Evolutionary conservation across 2,888 invertebrate species (phyloP).

Genomic region (Thysanoteuthis rhombus): DNA sequence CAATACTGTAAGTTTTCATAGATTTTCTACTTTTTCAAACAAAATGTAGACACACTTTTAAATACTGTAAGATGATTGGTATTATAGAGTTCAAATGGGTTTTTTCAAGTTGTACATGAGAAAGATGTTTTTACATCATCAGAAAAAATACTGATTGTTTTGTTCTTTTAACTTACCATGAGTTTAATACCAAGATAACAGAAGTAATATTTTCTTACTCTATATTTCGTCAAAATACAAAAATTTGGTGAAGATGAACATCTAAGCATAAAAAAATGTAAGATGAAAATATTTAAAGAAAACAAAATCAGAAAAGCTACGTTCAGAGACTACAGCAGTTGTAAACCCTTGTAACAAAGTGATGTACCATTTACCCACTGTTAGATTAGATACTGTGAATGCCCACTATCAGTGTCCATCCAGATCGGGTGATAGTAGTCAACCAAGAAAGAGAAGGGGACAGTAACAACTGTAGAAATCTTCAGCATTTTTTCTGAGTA

Average conservation of each 20-base stretch:
- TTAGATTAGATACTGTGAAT: not conserved
- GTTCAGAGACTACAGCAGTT: not conserved
- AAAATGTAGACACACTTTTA: not conserved
- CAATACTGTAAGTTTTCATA: not conserved
- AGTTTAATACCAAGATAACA: not conserved
- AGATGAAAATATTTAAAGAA: not conserved
- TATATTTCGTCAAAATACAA: not conserved
- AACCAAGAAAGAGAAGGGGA: not conserved
- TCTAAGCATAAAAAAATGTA: not conserved
- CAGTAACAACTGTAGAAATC: not conserved
- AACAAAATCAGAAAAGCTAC: not conserved
- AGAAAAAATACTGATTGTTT: not conserved
- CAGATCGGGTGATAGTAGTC: not conserved
- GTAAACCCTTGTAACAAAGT: not conserved
- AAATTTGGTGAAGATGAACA: not conserved
- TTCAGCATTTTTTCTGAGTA: not conserved
- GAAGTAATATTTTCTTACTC: not conserved
- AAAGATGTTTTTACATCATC: not conserved
- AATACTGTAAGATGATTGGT: not conserved
- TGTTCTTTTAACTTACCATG: not conserved
- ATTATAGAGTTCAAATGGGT: not conserved
- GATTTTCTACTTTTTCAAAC: not conserved
- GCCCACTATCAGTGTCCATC: not conserved
- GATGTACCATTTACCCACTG: not conserved
- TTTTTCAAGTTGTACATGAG: not conserved